Base-by-base conservation (phyloP, 2,113 vertebrate genomes). In the Hylia prasina region DNA sequence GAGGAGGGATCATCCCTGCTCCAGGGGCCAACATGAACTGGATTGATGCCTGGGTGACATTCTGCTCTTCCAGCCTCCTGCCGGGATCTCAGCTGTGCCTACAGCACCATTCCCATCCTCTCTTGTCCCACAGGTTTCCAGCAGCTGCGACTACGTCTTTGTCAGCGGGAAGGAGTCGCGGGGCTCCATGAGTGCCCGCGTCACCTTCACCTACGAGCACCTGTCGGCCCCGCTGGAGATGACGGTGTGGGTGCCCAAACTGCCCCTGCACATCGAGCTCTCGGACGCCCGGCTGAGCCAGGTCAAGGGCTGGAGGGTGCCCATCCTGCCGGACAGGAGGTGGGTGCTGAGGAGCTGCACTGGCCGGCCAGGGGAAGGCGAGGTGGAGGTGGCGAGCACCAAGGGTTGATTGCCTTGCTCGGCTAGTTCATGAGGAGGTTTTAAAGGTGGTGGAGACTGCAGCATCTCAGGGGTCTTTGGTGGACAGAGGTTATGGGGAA, bases 291-390 rank as follows among this genome's bases (percentile, higher is more conserved):
- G 96, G 33, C 98, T 99, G 73, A 99, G 99, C 97, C 99, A 99
- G 98, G 99, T 99, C 98, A 99, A 99, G 95, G 99, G 99, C 73
- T 99, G 99, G 99, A 98, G 99, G 94, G 99, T 99, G 33, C 99
- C 99, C 81, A 99, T 99, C 85, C 98, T 99, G 90, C 99, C 99
- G 0, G 99, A 99, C 96, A 97, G 99, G 90, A 99, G 99, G 99
- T 99, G 91, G 40, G 97, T 93, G 44, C 68, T 66, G 45, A 0
- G 2, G 20, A 20, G 17, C 54, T 2, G 2, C 10, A 0, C 48
- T 17, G 23, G 22, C 28, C 48, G 17, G 24, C 42, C 42, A n/a
- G 54, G 35, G 40, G 51, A 37, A 70, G 37, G 47, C 3, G 3
- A 53, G 22, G 31, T 20, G 63, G 39, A 60, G 60, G 22, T 45